phyloP scores from a whole-genome alignment of 2,797 vertebrate species.

The Crenuchus spilurus region DNA sequence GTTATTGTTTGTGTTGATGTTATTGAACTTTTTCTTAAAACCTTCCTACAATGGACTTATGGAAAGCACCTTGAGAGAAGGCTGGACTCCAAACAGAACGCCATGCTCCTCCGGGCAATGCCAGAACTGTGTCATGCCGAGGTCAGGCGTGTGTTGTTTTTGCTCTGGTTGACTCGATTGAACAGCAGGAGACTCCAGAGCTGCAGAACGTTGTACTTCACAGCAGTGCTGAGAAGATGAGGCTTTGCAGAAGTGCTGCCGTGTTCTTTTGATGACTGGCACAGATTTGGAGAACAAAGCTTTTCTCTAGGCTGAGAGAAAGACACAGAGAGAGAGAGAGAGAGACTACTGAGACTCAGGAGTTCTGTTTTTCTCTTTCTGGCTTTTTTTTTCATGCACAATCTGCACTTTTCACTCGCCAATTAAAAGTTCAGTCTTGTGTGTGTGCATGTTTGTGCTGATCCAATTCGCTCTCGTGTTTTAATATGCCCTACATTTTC shows the following conservation, averaged over 20 bases:
- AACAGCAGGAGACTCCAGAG: neutral
- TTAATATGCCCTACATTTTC: conserved; percentile 28
- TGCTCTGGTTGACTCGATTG: neutral
- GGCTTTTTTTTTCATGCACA: conserved; percentile 31
- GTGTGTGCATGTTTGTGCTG: conserved; percentile 41
- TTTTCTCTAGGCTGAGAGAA: neutral
- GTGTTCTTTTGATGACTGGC: conserved; percentile 22
- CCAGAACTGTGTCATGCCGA: neutral
- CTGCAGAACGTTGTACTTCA: neutral
- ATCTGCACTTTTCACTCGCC: conserved; percentile 46
- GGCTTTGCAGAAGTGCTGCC: conserved; percentile 5
- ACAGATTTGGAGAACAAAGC: conserved; percentile 29
- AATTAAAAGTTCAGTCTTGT: conserved; percentile 40
- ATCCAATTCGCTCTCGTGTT: conserved; percentile 26
- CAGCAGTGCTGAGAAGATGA: neutral
- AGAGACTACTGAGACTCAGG: conserved; percentile 23
- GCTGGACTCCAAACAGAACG: neutral
- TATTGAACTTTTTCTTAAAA: neutral
- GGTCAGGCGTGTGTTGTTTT: neutral
- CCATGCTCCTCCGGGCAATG: neutral
- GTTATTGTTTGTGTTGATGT: no score
- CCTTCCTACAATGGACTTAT: neutral
- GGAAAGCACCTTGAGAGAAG: neutral
- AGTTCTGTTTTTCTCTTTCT: conserved; percentile 7
- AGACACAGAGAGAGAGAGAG: neutral